Evolutionary conservation across 2,113 vertebrate genomes (phyloP).

Genomic region (Kobus ellipsiprymnus): DNA sequence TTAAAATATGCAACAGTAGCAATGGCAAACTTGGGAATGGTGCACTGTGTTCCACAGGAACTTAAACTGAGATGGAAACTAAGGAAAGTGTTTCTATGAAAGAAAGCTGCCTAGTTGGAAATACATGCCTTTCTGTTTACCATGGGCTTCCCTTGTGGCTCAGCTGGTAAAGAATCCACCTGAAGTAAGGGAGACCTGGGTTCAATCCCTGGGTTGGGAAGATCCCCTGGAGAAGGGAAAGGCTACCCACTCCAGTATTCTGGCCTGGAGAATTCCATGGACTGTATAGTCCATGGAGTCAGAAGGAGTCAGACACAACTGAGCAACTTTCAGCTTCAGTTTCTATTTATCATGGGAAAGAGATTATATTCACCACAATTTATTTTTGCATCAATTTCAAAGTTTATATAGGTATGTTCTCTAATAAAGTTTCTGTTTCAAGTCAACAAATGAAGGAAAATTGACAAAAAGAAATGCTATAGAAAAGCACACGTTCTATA

Average conservation of each 20-base stretch:
- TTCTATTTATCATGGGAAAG: background rate
- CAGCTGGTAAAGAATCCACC: background rate
- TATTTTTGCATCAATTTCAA: conserved; percentile 23
- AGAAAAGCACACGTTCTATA: conserved; percentile 5
- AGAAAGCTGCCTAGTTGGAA: background rate
- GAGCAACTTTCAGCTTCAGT: background rate
- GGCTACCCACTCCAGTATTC: background rate
- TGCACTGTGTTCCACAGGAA: background rate
- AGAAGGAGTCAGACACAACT: background rate
- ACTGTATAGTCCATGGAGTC: background rate
- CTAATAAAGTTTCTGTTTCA: conserved; percentile 23
- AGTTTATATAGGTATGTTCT: background rate
- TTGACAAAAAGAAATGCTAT: background rate
- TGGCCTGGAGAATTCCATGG: background rate
- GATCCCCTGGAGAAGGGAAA: background rate
- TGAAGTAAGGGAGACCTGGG: background rate
- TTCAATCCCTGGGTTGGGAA: background rate
- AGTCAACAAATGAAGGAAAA: background rate
- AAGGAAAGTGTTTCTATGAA: background rate
- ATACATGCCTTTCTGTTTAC: background rate
- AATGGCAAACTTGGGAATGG: background rate
- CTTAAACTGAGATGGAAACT: background rate
- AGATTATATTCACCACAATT: background rate
- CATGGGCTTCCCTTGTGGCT: background rate
- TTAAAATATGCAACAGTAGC: background rate